Conservation (phyloP, 2,797 vertebrate species). For the Spizella passerina region DNA sequence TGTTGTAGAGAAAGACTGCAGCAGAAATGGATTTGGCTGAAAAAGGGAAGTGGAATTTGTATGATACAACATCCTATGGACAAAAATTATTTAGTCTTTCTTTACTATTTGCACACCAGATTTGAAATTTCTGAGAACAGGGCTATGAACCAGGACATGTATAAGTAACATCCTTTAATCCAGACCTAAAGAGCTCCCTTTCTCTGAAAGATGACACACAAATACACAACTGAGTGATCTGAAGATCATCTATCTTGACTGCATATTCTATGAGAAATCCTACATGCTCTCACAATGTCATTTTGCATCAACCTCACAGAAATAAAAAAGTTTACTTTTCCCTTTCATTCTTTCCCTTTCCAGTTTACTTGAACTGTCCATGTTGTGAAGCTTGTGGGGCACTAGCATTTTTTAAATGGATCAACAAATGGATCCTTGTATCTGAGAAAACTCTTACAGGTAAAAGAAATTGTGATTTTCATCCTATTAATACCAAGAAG, state of each 20-base stretch:
- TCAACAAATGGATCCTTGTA: background rate
- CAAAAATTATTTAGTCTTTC: background rate
- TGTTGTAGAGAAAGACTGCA: background rate
- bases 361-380: background rate
- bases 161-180: background rate
- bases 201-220: background rate
- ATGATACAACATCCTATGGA: background rate
- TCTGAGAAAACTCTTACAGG: background rate
- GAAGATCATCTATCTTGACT: background rate
- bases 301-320: background rate
- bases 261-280: background rate
- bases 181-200: background rate
- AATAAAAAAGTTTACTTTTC: background rate
- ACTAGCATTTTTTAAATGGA: background rate
- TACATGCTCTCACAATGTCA: background rate
- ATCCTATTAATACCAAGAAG: background rate
- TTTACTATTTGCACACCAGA: background rate
- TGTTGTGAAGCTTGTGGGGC: background rate
- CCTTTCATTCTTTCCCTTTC: background rate
- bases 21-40: background rate
- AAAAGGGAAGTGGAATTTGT: background rate
- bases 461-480: background rate
- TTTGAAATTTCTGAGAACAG: background rate
- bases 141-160: background rate
- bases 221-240: background rate